Evolutionary conservation across 2,113 vertebrate species (phyloP), one percentile per base, ranked within the genome.

Genomic region (Gymnogyps californianus): DNA sequence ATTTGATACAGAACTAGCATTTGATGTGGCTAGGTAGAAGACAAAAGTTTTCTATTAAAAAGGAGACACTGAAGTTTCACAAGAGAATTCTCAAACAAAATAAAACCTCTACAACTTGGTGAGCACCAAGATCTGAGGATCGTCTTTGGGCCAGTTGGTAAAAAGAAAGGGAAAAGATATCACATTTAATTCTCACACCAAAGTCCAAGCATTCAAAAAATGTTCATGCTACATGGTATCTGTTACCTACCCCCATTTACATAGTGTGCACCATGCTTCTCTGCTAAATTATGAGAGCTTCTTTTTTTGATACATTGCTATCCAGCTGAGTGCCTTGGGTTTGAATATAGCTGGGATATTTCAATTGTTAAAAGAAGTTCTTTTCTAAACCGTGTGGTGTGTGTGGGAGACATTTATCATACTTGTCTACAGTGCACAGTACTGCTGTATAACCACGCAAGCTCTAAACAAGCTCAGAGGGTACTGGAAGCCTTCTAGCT

Each of bases 221-320:
- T 16, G 7, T 71, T 58, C 1, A 1, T 78, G 29, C 7, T 77
- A 22, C 3, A 2, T 40, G 20, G 20, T 52, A 15, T 26, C 31
- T 40, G 6, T 58, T 67, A 58, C 47, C 10, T 58, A 32, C 10
- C 2, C 6, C 21, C 2, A 1, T 38, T 85, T 61, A 31, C 8
- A 6, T 1, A 36, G 32, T 10, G 46, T 55, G 4, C 5, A 34
- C 28, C 5, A 16, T 1, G 1, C 6, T 87, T 83, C 42, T 38
- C 38, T 61, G 15, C 28, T 62, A 51, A 25, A 47, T 69, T 17
- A 42, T 19, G 4, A 70, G 13, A 54, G 5, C 11, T 57, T 14
- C 6, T 52, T 40, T 46, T 82, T 42, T 47, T 42, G 6, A 36
- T 74, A 26, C 29, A 17, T 65, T 83, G 31, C 31, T 79, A 20